Evolutionary conservation across 2,113 vertebrate genomes (phyloP).

Genomic region (Urocolius indicus): DNA sequence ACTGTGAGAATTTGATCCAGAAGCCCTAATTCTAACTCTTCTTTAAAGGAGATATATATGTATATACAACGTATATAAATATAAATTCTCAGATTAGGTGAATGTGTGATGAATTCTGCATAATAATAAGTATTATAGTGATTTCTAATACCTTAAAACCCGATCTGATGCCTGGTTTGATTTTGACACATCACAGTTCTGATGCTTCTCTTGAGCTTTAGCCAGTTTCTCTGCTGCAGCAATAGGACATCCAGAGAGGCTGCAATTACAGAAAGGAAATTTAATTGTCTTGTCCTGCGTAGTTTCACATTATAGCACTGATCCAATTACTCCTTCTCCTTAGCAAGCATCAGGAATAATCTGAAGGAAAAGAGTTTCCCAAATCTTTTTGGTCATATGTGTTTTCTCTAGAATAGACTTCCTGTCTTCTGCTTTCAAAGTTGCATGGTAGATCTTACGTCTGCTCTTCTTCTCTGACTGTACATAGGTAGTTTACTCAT

Average conservation of each 20-base stretch:
- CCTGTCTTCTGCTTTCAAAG: constrained; percentile 47
- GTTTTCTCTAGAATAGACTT: constrained; percentile 25
- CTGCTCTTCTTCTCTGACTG: constrained; percentile 17
- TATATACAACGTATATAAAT: constrained; percentile 70
- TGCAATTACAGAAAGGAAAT: constrained; percentile 80
- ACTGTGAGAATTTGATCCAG: constrained; percentile 72
- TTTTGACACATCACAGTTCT: constrained; percentile 92
- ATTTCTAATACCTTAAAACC: constrained; percentile 93
- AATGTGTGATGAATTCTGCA: constrained; percentile 74
- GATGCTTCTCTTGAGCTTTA: constrained; percentile 98
- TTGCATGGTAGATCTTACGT: constrained; percentile 14
- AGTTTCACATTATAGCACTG: constrained; percentile 54
- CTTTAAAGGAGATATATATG: constrained; percentile 62
- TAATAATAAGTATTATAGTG: constrained; percentile 75
- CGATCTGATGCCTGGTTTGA: constrained; percentile 96
- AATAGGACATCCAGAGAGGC: constrained; percentile 98
- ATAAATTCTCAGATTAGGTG: constrained; percentile 71
- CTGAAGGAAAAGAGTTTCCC: constrained; percentile 22
- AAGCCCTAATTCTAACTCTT: constrained; percentile 76
- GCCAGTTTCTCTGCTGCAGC: constrained; percentile 98
- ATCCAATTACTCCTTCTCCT: constrained; percentile 46
- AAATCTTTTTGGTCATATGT: background rate
- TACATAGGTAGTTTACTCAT: background rate
- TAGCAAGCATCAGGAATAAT: constrained; percentile 34
- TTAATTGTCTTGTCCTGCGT: constrained; percentile 51